Evolutionary conservation across 2,888 invertebrate genomes (phyloP).

Genomic region (Poecilobothrus nobilitatus): DNA sequence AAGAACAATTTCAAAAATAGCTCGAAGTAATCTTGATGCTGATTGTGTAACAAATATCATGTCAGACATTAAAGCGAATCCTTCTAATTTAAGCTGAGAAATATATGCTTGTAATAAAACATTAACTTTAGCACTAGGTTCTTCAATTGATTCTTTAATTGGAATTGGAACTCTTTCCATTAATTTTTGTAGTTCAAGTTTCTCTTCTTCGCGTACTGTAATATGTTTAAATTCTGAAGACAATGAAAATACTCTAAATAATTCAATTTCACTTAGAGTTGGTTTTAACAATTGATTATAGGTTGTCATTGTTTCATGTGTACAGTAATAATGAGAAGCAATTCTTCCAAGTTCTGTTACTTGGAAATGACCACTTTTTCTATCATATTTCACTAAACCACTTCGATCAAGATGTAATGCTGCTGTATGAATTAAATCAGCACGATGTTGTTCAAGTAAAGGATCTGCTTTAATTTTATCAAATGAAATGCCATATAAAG

Average conservation of each 20-base stretch:
- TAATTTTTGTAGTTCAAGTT: slow-evolving; percentile 88
- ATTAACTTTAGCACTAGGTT: slow-evolving; percentile 90
- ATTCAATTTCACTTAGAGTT: slow-evolving; percentile 92
- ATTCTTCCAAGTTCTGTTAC: slow-evolving; percentile 94
- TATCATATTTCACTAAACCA: slow-evolving; percentile 90
- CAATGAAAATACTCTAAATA: slow-evolving; percentile 96
- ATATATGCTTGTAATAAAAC: slow-evolving; percentile 95
- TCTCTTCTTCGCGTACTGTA: slow-evolving; percentile 91
- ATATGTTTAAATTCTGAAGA: slow-evolving; percentile 93
- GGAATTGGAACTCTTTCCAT: slow-evolving; percentile 92
- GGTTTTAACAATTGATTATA: slow-evolving; percentile 96
- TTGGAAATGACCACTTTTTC: slow-evolving; percentile 80
- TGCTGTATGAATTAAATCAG: slow-evolving; percentile 93
- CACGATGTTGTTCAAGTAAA: slow-evolving; percentile 77
- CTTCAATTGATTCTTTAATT: slow-evolving; percentile 97
- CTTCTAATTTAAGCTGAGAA: slow-evolving; percentile 94
- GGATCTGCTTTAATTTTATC: slow-evolving; percentile 76
- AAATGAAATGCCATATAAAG: slow-evolving; percentile 76
- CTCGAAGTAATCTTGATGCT: slow-evolving; percentile 86
- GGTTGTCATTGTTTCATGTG: slow-evolving; percentile 91
- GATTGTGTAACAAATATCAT: slow-evolving; percentile 99
- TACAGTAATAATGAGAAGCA: slow-evolving; percentile 97
- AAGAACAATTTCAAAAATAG: slow-evolving; percentile 95
- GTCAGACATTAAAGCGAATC: slow-evolving; percentile 97
- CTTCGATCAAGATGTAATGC: slow-evolving; percentile 84